Evolutionary conservation across 2,797 vertebrate genomes (phyloP).

Genomic region (Pseudocheirus occidentalis): DNA sequence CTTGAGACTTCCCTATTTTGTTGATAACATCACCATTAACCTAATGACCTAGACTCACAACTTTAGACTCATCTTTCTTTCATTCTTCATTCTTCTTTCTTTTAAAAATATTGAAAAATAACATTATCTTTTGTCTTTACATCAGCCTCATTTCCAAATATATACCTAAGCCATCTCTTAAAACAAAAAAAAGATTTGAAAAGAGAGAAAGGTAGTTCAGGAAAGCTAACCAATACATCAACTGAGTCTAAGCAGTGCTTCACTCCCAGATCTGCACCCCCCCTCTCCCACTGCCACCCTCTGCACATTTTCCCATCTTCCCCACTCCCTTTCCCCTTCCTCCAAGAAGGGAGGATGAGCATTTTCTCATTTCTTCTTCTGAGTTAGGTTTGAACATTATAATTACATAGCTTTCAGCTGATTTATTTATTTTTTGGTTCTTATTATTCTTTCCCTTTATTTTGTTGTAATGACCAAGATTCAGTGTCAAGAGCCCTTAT

Average conservation of each 20-base stretch:
- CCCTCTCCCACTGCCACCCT: not conserved
- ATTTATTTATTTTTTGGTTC: not conserved
- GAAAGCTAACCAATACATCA: not conserved
- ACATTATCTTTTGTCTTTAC: not conserved
- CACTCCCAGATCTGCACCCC: not conserved
- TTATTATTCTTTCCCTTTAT: not conserved
- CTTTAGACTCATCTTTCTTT: not conserved
- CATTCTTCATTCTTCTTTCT: not conserved
- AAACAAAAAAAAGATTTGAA: not conserved
- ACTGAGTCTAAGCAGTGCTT: not conserved
- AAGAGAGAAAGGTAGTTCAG: not conserved
- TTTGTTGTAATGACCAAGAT: not conserved
- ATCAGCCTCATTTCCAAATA: not conserved
- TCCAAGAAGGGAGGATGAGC: not conserved
- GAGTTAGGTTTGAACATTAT: not conserved
- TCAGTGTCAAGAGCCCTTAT: too few species aligned
- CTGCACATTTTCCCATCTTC: not conserved
- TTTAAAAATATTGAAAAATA: not conserved
- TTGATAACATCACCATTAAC: not conserved
- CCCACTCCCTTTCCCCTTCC: too few species aligned
- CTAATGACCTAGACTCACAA: not conserved
- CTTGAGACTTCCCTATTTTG: not conserved
- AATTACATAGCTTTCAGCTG: not conserved
- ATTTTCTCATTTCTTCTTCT: not conserved
- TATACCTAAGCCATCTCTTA: not conserved